Conservation (phyloP, 2,797 vertebrate species). For the Pseudocheirus occidentalis region DNA sequence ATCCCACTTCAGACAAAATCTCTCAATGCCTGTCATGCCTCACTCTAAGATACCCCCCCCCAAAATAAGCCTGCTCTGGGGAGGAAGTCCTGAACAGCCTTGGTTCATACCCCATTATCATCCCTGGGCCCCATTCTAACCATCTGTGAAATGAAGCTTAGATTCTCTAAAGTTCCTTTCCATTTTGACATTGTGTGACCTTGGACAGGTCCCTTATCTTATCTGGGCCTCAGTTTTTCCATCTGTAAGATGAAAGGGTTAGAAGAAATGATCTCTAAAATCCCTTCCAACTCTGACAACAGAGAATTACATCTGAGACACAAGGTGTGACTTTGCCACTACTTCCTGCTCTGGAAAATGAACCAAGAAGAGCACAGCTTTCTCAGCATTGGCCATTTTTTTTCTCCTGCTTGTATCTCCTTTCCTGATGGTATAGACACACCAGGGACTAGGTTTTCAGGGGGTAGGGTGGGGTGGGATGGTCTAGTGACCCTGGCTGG, state of each 20-base stretch:
- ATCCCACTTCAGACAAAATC: not conserved
- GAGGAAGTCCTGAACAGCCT: not conserved
- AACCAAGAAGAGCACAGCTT: not conserved
- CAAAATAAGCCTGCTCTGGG: not conserved
- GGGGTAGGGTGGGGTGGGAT: too few species aligned
- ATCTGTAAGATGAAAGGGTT: not conserved
- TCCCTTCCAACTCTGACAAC: not conserved
- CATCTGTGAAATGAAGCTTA: not conserved
- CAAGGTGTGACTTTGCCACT: not conserved
- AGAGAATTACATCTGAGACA: not conserved
- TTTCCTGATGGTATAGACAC: not conserved
- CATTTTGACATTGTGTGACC: not conserved
- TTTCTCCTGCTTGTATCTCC: not conserved
- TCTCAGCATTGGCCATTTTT: not conserved
- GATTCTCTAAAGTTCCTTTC: not conserved
- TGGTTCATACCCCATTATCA: not conserved
- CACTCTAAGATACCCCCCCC: not conserved
- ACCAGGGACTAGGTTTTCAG: not conserved
- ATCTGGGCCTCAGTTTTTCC: not conserved
- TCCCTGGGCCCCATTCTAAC: not conserved
- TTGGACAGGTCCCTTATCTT: not conserved
- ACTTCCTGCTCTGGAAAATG: not conserved
- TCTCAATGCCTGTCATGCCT: not conserved
- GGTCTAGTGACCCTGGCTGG: conserved; percentile 3
- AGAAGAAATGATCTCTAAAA: not conserved